phyloP scores from a whole-genome alignment of 2,888 invertebrate genomes.

The Agrochola macilenta region DNA sequence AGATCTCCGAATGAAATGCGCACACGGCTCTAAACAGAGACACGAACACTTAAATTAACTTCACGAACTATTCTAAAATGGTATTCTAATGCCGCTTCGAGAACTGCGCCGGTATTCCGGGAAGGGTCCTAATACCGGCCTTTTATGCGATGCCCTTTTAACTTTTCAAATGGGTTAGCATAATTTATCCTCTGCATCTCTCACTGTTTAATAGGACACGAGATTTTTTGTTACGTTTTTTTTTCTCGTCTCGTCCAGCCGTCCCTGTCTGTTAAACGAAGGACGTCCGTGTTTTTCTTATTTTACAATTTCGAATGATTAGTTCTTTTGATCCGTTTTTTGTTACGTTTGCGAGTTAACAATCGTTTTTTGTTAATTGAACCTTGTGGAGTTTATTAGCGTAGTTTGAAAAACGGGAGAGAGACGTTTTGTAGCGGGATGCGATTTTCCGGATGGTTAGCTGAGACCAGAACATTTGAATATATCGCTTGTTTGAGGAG shows the following conservation, averaged over 20 bases:
- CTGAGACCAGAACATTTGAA: slow-evolving; percentile 16
- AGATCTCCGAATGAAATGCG: slow-evolving; percentile 32
- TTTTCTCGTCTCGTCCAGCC: slow-evolving; percentile 57
- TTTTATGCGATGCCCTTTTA: slow-evolving; percentile 74
- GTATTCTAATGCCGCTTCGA: slow-evolving; percentile 58
- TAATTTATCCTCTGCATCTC: slow-evolving; percentile 84
- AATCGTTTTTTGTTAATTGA: slow-evolving; percentile 62
- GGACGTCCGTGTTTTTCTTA: slow-evolving; percentile 62
- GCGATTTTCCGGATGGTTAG: slow-evolving; percentile 44
- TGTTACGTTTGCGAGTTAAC: slow-evolving; percentile 55
- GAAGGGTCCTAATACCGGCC: slow-evolving; percentile 72
- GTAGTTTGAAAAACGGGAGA: slow-evolving; percentile 45
- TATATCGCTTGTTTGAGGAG: background rate
- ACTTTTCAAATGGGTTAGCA: slow-evolving; percentile 69
- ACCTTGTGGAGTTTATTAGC: slow-evolving; percentile 58
- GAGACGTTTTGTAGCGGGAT: slow-evolving; percentile 17
- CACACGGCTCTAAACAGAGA: slow-evolving; percentile 24
- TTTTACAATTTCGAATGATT: slow-evolving; percentile 64
- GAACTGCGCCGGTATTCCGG: slow-evolving; percentile 69
- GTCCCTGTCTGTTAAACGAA: slow-evolving; percentile 60
- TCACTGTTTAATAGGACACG: slow-evolving; percentile 81
- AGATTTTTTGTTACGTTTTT: slow-evolving; percentile 73
- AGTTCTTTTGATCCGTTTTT: slow-evolving; percentile 60
- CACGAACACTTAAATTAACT: slow-evolving; percentile 51
- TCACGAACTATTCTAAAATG: slow-evolving; percentile 55